These are phyloP conservation scores for Calypte anna DNA, from an alignment of 2,113 vertebrate species.

Conservation along the genomic window DNA sequence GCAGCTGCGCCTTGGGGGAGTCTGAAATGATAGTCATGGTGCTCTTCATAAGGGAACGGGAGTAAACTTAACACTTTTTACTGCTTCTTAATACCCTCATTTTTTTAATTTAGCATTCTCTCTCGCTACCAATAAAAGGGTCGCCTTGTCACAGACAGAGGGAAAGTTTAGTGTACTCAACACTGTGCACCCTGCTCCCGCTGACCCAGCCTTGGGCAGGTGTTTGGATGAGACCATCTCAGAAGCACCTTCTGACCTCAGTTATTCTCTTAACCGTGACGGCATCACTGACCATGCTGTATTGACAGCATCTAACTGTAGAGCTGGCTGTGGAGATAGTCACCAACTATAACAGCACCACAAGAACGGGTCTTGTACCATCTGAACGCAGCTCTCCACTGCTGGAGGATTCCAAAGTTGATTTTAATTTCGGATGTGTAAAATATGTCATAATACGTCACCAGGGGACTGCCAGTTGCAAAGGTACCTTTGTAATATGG, in stretches of 20 bases:
- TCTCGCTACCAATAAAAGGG: background rate
- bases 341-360: background rate
- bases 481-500: background rate
- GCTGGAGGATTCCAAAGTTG: background rate
- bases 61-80: no score
- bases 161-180: background rate
- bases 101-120: no score
- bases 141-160: background rate
- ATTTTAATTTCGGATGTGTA: background rate
- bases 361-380: no score
- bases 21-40: no score
- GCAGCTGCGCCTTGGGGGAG: background rate
- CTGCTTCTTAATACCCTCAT: no score
- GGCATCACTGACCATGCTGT: rapidly evolving
- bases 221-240: background rate
- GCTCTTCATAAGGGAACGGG: no score
- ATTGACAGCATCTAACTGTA: rapidly evolving
- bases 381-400: rapidly evolving
- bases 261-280: rapidly evolving
- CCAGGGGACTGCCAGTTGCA: background rate
- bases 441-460: background rate
- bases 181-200: background rate
- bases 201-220: no score
- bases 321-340: background rate
- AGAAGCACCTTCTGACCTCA: background rate